Conservation (phyloP, 1,140 invertebrate species). For the Nephotettix cincticeps region DNA sequence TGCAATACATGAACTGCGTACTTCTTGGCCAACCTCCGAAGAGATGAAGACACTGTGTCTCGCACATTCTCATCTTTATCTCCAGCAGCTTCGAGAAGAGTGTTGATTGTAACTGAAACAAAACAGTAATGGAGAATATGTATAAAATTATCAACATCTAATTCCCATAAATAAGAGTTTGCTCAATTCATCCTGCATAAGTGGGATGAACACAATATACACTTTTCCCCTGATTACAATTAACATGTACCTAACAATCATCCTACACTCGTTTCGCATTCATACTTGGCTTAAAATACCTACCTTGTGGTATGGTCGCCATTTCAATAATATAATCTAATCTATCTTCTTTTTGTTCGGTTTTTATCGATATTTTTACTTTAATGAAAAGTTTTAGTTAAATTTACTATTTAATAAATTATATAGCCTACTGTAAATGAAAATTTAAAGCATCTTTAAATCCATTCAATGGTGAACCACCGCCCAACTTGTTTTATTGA, state of each 20-base stretch:
- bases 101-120: constrained; percentile 56
- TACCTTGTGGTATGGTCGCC: no score
- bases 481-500: no score
- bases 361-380: neutral
- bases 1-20: constrained; percentile 56
- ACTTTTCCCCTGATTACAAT: neutral
- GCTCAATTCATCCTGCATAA: neutral
- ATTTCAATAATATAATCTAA: no score
- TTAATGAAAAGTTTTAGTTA: neutral
- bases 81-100: constrained; percentile 55
- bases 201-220: neutral
- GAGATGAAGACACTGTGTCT: constrained; percentile 52
- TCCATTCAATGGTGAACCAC: no score
- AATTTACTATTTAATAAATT: neutral
- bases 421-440: no score
- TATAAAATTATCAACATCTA: neutral
- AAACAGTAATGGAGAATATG: no score
- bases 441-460: no score
- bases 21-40: constrained; percentile 56
- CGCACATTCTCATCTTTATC: constrained; percentile 60
- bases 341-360: neutral
- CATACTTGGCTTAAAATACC: no score
- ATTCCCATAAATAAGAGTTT: neutral
- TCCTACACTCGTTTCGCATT: no score
- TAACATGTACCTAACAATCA: no score